Evolutionary conservation across 2,113 vertebrate genomes (phyloP), one percentile per base, ranked within the genome.

Genomic region (Brachirus orientalis): DNA sequence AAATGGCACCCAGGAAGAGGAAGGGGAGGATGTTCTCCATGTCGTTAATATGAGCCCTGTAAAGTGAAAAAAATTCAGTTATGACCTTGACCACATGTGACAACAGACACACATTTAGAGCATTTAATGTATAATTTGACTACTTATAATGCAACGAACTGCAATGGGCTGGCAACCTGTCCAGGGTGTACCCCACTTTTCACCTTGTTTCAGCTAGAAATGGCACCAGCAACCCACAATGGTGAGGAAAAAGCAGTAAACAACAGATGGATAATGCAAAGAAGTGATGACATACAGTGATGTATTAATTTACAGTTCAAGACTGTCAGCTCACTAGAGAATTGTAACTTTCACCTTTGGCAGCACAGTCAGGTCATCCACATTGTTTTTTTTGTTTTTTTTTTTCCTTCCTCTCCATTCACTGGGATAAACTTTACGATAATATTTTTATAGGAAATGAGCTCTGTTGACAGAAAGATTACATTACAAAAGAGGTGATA

Each of bases 1-100:
- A 99, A 85, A 97, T 12, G 0, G 97, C 90, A 1, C 97, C 97
- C 0, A 99, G 89, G 86, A 99, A 98, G 36, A 99, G 92, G 90
- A 99, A 99, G 0, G 98, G 96, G 3, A 94, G 91, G 83, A 99
- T 98, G 91, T 94, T 99, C 89, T 99, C 97, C 92, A 98, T 89
- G 89, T 97, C 98, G 0, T 99, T 99, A 1, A 55, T 47, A 60
- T 99, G 97, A 59, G 95, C 95, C 60, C 98, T 99, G 76, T 1
- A 1, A 14, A 4, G 12, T 11, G 40, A 52, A 62, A 10, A 16
- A 45, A 4, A 50, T 28, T 6, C 28, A 28, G 28, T 28, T 28
- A 28, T 28, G 28, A 0, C 28, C 28, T 28, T 28, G 28, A 28
- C 3, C 28, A 28, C 28, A 28, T 28, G 28, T n/a, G n/a, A n/a